phyloP scores from a whole-genome alignment of 2,797 vertebrate genomes.

The Furcifer pardalis region DNA sequence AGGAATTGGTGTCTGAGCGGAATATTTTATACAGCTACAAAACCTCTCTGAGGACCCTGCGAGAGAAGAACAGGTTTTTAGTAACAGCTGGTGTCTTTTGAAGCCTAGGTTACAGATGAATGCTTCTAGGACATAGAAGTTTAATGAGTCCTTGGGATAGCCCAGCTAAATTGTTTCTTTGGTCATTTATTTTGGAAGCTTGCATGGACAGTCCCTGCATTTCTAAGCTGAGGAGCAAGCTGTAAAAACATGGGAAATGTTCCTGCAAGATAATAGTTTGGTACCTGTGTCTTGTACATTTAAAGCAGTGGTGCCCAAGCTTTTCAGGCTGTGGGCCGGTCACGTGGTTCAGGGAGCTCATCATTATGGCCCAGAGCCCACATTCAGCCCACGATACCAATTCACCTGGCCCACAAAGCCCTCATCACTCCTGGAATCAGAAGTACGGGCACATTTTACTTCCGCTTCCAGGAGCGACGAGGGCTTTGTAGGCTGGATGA shows the following conservation, averaged over 20 bases:
- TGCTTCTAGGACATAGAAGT: background rate
- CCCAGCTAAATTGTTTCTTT: background rate
- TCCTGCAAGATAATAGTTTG: background rate
- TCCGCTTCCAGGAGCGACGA: too few species aligned
- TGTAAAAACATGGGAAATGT: background rate
- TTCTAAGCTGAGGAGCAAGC: background rate
- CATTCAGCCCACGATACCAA: too few species aligned
- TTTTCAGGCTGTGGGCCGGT: too few species aligned
- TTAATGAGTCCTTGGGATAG: background rate
- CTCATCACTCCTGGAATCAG: too few species aligned
- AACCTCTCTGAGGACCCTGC: background rate
- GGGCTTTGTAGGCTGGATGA: too few species aligned
- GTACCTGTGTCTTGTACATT: background rate
- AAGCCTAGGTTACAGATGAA: background rate
- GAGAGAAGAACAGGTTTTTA: slow-evolving; percentile 12
- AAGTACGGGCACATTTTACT: too few species aligned
- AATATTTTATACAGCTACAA: slow-evolving; percentile 2
- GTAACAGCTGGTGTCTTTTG: background rate
- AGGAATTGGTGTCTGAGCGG: background rate
- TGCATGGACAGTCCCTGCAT: background rate
- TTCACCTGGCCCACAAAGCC: too few species aligned
- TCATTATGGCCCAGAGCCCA: too few species aligned
- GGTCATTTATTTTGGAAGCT: slow-evolving; percentile 9
- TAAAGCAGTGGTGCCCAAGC: too few species aligned
- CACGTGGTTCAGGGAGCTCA: too few species aligned